These are phyloP conservation scores for Hydrolagus colliei DNA, from an alignment of 2,797 vertebrate genomes.

Conservation along the genomic window DNA sequence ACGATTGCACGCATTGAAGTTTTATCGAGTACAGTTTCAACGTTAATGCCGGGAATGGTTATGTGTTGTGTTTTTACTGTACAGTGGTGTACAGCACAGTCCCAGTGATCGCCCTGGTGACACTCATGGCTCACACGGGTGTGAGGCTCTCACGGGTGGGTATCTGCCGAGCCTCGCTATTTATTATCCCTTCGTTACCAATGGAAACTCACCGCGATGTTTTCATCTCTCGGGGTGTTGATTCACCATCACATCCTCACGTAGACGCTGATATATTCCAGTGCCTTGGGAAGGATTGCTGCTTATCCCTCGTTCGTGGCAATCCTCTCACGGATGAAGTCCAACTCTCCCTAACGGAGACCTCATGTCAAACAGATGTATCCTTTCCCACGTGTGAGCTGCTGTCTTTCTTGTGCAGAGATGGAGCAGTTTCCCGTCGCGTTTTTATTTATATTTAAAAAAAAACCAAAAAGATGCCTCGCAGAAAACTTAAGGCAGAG, in stretches of 20 bases:
- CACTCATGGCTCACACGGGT: background rate
- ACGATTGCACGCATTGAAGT: too few species aligned
- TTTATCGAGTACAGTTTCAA: too few species aligned
- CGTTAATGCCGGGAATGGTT: background rate
- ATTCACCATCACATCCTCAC: background rate
- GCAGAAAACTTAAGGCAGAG: too few species aligned
- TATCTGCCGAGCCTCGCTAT: background rate
- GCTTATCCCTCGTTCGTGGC: background rate
- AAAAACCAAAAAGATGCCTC: too few species aligned
- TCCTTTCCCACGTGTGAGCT: too few species aligned
- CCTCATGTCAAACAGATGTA: too few species aligned
- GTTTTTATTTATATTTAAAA: too few species aligned
- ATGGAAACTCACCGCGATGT: background rate
- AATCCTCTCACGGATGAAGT: background rate
- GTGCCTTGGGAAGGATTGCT: background rate
- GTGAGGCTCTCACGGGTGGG: too few species aligned
- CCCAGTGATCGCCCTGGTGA: background rate
- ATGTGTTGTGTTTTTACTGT: too few species aligned
- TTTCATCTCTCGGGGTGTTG: background rate
- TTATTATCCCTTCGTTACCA: background rate
- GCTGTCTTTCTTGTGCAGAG: too few species aligned
- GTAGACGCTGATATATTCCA: background rate
- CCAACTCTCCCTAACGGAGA: background rate
- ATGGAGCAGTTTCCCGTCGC: too few species aligned
- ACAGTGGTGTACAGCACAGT: too few species aligned